Conservation (phyloP, 2,113 vertebrate species). For the Carlito syrichta region DNA sequence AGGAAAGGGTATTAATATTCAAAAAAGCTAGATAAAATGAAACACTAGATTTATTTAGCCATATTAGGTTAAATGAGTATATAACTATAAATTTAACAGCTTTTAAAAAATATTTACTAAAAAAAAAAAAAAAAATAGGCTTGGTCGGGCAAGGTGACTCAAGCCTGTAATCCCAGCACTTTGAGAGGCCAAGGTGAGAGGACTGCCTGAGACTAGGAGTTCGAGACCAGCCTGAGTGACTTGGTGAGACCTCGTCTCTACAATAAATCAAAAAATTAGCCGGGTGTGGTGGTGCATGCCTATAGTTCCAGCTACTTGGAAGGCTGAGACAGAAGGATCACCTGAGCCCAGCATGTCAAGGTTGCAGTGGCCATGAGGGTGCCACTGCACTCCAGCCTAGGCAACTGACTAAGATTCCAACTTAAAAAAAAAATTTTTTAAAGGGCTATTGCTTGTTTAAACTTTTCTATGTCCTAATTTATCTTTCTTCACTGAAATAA, state of each 20-base stretch:
- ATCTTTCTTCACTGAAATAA: neutral
- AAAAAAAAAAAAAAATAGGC: neutral
- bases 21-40: neutral
- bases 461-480: neutral
- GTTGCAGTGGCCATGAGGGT: neutral
- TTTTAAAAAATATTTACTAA: too few relatives aligned
- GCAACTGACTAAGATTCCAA: neutral
- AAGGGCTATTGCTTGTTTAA: neutral
- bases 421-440: neutral
- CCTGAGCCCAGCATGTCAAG: neutral
- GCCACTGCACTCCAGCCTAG: neutral
- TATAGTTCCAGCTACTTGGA: neutral
- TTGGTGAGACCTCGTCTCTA: neutral
- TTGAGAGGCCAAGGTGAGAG: neutral
- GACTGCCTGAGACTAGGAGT: too few relatives aligned
- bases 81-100: neutral
- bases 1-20: neutral
- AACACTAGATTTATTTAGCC: neutral
- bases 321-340: neutral
- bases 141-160: neutral
- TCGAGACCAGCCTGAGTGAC: too few relatives aligned
- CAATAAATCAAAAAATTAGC: neutral
- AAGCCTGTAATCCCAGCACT: neutral
- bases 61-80: neutral
- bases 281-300: neutral